Conservation (phyloP, 1,140 invertebrate species). For the Druon quercuslanigerum region DNA sequence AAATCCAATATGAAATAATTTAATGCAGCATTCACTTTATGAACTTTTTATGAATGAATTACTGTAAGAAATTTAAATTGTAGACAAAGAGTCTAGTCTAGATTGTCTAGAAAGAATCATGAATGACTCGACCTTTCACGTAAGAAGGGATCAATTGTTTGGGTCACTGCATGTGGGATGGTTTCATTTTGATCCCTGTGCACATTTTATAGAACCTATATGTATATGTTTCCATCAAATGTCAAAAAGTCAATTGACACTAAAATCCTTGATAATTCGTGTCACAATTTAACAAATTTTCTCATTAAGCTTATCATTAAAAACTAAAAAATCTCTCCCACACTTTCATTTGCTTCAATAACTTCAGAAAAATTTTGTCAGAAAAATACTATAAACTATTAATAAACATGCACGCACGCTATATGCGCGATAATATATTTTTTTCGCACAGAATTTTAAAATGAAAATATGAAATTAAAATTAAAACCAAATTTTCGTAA, state of each 20-base stretch:
- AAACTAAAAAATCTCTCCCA: background rate
- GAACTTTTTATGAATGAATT: background rate
- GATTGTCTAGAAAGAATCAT: background rate
- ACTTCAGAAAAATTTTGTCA: too few species aligned
- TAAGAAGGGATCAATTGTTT: constrained; percentile 56
- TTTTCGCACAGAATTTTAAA: too few species aligned
- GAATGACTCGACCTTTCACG: constrained; percentile 9
- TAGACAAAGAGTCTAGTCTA: background rate
- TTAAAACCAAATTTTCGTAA: too few species aligned
- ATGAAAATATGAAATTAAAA: too few species aligned
- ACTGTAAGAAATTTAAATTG: background rate
- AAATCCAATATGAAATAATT: background rate
- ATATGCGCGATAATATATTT: too few species aligned
- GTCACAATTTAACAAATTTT: background rate
- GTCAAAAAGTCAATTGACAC: constrained; percentile 34
- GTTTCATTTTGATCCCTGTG: constrained; percentile 38
- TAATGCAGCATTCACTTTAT: background rate
- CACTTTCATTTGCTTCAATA: background rate
- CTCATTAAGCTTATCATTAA: constrained; percentile 10
- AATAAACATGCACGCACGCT: too few species aligned
- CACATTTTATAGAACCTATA: constrained; percentile 34
- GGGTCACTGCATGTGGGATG: constrained; percentile 60
- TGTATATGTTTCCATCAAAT: constrained; percentile 26
- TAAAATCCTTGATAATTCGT: constrained; percentile 18
- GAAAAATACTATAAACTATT: too few species aligned